Conservation (phyloP, 2,113 vertebrate species). For the Neotragus pygmaeus region DNA sequence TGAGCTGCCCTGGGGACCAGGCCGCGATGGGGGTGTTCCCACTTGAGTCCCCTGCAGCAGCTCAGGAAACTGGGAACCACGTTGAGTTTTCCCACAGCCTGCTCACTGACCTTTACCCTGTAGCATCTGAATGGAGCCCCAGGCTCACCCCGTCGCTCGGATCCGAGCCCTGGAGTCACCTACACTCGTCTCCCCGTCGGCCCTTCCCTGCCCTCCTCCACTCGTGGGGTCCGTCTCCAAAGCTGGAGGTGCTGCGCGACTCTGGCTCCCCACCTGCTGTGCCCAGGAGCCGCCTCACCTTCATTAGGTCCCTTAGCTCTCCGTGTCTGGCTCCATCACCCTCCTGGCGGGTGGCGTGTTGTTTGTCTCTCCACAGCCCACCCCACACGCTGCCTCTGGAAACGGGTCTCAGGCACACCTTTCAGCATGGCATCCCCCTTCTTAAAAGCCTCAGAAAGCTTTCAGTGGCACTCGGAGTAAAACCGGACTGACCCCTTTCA, state of each 20-base stretch:
- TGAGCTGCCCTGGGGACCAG: neutral
- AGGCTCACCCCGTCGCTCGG: rapidly evolving
- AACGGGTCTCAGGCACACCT: neutral
- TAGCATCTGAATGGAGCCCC: neutral
- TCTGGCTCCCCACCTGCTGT: neutral
- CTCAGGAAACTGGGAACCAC: neutral
- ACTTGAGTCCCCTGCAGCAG: neutral
- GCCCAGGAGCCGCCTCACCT: neutral
- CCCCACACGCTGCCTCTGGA: neutral
- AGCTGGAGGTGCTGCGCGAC: neutral
- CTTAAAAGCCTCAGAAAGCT: neutral
- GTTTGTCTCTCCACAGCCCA: neutral
- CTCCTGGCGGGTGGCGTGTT: neutral
- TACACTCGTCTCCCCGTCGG: rapidly evolving
- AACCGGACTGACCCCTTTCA: neutral
- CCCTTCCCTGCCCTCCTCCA: rapidly evolving
- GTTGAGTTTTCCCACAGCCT: neutral
- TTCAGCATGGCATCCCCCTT: neutral
- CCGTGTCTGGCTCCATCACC: neutral
- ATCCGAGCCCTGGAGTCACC: neutral
- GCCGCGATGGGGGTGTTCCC: neutral
- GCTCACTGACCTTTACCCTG: neutral
- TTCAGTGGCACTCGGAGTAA: neutral
- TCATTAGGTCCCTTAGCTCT: too few species aligned
- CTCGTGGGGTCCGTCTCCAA: rapidly evolving